Percentiles rank a stretch among this genome's conserved stretches.
Evolutionary conservation across 2,113 vertebrate genomes (phyloP).

Genomic region (Periophthalmodon schlosseri): DNA sequence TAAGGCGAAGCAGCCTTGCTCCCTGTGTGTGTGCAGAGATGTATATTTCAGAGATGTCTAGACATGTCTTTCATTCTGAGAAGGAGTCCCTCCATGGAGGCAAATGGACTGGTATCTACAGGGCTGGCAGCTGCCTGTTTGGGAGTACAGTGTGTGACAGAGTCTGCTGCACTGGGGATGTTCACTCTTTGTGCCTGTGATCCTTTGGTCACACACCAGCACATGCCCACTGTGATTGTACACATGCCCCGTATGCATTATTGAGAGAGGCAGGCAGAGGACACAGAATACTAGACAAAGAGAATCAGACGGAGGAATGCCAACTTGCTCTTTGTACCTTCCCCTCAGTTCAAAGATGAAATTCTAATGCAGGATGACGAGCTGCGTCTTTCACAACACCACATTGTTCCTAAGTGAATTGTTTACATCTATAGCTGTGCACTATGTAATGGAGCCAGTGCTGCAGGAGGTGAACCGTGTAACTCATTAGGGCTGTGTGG

Average conservation of each 20-base stretch:
- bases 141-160: conserved; percentile 51
- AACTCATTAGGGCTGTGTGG: conserved; percentile 65
- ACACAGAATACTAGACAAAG: conserved; percentile 58
- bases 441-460: conserved; percentile 33
- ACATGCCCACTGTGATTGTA: conserved; percentile 58
- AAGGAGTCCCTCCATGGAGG: conserved; percentile 74
- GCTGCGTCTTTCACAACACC: conserved; percentile 25
- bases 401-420: conserved; percentile 51
- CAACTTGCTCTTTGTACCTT: conserved; percentile 58
- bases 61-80: conserved; percentile 80
- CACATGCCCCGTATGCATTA: conserved; percentile 69
- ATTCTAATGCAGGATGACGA: conserved; percentile 40
- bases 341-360: conserved; percentile 49
- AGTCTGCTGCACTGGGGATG: conserved; percentile 54
- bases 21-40: conserved; percentile 73
- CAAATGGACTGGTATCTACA: conserved; percentile 47
- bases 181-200: conserved; percentile 65
- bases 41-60: conserved; percentile 83
- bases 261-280: conserved; percentile 65
- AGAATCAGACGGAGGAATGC: conserved; percentile 42
- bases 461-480: conserved; percentile 51
- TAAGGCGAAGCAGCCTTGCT: conserved; percentile 73
- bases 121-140: conserved; percentile 37
- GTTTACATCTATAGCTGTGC: conserved; percentile 48
- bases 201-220: conserved; percentile 70